Percentiles rank a stretch among this genome's conserved stretches.
phyloP scores from a whole-genome alignment of 1,140 invertebrate genomes.

The Micrasema minimum region DNA sequence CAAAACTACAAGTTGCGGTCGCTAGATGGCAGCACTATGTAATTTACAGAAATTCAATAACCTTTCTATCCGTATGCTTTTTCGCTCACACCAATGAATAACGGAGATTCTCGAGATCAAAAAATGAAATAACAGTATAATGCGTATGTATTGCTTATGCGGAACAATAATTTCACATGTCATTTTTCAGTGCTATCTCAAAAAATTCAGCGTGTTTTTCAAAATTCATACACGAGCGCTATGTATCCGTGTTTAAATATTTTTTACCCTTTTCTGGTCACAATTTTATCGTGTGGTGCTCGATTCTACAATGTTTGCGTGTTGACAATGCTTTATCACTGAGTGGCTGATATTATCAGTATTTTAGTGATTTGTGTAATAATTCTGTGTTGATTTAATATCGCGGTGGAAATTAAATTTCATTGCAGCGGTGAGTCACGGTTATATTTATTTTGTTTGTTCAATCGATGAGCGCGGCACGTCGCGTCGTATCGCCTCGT shows the following conservation, averaged over 20 bases:
- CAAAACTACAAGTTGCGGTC: conserved; percentile 12
- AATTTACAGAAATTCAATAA: conserved; percentile 62
- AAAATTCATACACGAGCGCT: conserved; percentile 30
- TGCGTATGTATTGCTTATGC: conserved; percentile 39
- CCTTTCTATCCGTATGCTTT: conserved; percentile 53
- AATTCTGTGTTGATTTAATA: conserved; percentile 41
- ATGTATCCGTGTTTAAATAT: conserved; percentile 10
- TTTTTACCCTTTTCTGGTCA: background rate
- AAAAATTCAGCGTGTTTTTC: conserved; percentile 42
- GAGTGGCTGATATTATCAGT: conserved; percentile 18
- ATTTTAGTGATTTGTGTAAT: conserved; percentile 31
- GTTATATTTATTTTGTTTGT: conserved; percentile 50
- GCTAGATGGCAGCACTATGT: conserved; percentile 58
- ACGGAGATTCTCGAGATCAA: conserved; percentile 30
- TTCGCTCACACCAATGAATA: conserved; percentile 44
- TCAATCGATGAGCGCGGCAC: conserved; percentile 39
- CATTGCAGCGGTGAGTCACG: conserved; percentile 47
- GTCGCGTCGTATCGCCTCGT: conserved; percentile 25
- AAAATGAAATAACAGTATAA: conserved; percentile 45
- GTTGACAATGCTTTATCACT: conserved; percentile 37
- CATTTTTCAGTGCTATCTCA: conserved; percentile 43
- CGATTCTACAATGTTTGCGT: conserved; percentile 10
- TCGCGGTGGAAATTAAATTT: conserved; percentile 42
- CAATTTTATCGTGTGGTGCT: background rate
- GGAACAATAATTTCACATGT: conserved; percentile 42